Evolutionary conservation across 2,888 invertebrate species (phyloP).

Genomic region (Scelioninae gen. 1): DNA sequence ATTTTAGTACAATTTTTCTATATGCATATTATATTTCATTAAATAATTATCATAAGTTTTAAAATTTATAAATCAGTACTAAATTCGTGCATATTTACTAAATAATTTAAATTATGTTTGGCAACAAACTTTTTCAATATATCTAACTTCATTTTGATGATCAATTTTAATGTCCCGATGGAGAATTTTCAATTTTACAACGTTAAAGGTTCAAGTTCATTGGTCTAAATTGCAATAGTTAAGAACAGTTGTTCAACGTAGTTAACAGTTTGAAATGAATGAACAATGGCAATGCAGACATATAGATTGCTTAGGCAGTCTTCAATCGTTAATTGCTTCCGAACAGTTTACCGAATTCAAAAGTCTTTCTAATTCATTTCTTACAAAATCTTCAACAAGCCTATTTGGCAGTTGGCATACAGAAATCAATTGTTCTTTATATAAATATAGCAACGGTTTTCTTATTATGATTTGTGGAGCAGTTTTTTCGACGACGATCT

Average conservation of each 20-base stretch:
- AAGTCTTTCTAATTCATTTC: conserved; percentile 7
- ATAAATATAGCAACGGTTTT: conserved; percentile 5
- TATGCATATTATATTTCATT: too few species aligned
- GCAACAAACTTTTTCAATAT: too few species aligned
- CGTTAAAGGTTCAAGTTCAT: conserved; percentile 18
- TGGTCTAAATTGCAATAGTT: neutral
- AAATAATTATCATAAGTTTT: too few species aligned
- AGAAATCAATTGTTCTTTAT: conserved; percentile 7
- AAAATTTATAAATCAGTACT: too few species aligned
- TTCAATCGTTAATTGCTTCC: conserved; percentile 10
- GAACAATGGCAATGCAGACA: neutral
- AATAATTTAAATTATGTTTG: too few species aligned
- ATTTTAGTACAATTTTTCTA: too few species aligned
- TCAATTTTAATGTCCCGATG: neutral
- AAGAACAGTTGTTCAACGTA: neutral
- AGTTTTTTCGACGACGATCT: neutral
- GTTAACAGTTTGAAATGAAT: conserved; percentile 9
- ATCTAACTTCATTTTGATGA: too few species aligned
- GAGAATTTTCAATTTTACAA: neutral
- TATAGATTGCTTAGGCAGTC: neutral
- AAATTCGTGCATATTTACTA: too few species aligned
- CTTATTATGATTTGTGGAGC: conserved; percentile 7
- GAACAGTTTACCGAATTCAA: too few species aligned
- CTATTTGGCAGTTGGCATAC: conserved; percentile 1
- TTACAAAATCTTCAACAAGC: neutral